Percentiles rank a stretch among this genome's conserved stretches.
phyloP scores from a whole-genome alignment of 2,113 vertebrate genomes.

The Microtus ochrogaster region DNA sequence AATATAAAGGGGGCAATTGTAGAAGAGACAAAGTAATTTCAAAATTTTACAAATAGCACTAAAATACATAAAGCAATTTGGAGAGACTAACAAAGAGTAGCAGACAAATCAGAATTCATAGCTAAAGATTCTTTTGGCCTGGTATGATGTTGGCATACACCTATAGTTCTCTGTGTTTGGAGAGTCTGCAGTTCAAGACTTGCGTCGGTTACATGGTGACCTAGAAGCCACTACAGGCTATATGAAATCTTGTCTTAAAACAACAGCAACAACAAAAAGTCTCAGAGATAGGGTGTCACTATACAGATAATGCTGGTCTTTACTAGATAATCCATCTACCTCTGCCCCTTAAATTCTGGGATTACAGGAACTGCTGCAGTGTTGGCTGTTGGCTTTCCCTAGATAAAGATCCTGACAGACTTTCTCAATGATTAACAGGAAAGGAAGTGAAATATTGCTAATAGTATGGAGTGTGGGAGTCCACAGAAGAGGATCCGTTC shows the following conservation, averaged over 20 bases:
- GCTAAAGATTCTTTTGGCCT: not conserved
- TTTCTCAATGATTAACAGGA: not conserved
- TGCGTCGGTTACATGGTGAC: not conserved
- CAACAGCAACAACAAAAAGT: not conserved
- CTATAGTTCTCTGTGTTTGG: not conserved
- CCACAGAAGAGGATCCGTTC: no score
- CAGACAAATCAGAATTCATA: not conserved
- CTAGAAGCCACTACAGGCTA: not conserved
- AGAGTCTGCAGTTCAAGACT: not conserved
- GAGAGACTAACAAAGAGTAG: not conserved
- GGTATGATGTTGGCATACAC: not conserved
- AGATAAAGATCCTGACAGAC: not conserved
- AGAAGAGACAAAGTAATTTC: not conserved
- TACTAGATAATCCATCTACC: not conserved
- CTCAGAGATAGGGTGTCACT: not conserved
- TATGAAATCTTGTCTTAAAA: not conserved
- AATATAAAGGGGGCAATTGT: not conserved
- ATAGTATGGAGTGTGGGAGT: not conserved
- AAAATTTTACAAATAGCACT: not conserved
- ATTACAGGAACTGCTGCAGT: not conserved
- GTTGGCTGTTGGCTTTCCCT: not conserved
- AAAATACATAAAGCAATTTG: constrained; percentile 15
- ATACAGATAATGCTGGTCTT: not conserved
- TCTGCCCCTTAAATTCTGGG: not conserved
- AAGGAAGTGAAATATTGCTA: not conserved